Base-by-base conservation (phyloP, 2,113 vertebrate genomes). In the Mesoclemmys tuberculata region DNA sequence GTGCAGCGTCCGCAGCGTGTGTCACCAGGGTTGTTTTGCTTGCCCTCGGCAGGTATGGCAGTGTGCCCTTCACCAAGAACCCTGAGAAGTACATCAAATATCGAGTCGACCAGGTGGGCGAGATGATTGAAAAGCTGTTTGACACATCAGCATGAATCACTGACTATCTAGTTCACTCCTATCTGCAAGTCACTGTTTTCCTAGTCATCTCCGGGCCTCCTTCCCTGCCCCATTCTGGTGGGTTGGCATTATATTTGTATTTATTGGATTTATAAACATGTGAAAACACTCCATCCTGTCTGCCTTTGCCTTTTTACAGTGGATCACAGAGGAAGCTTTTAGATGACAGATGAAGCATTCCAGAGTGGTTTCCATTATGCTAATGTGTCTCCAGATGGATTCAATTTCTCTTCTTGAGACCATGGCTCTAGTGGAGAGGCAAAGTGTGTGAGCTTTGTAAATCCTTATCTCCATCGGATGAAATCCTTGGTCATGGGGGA, bases 11-110 rank as follows among this genome's bases (percentile, higher is more conserved):
- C 38, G 4, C 31, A 1, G 0, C n/a, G n/a, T 58, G 89, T 77
- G 24, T 88, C 54, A 44, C 51, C 3, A 11, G 22, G 11, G 1
- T 84, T 77, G 44, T 89, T 68, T 89, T 85, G 56, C 51, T 85
- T 87, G 35, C 35, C 46, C 84, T 95, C 89, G 93, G 82, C 97
- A 99, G 99, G 96, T 99, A 98, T 0, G 95, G 97, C 92, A 99
- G 98, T 0, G 98, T 99, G 89, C 98, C 99, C 38, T 99, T 99
- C 97, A 99, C 99, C 91, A 99, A 99, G 98, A 99, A 99, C 97
- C 99, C 98, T 0, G 99, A 99, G 97, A 99, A 99, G 94, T 99
- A 99, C 92, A 98, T 99, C 97, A 99, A 99, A 95, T 99, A 99
- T 94, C 98, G 98, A 0, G 98, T 99, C 0, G 99, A 99, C 52